Conservation (phyloP, 2,888 invertebrate genomes). For the Lepidocyrtinus sp. region DNA sequence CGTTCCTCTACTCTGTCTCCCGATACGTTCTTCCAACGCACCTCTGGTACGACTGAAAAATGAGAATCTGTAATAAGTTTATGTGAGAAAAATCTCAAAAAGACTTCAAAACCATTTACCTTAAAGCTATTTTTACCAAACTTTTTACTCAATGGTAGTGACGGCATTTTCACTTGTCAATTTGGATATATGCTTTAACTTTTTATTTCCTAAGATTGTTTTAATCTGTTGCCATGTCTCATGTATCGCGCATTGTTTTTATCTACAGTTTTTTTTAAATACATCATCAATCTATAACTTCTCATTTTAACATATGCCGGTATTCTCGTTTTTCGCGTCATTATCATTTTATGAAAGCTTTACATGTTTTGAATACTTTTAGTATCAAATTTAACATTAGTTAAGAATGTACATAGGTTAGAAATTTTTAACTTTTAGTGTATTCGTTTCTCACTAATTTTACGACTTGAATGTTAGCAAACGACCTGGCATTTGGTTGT, state of each 20-base stretch:
- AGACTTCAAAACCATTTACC: neutral
- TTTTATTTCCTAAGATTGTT: no score
- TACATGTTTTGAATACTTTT: constrained; percentile 23
- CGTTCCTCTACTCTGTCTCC: constrained; percentile 82
- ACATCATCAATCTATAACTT: no score
- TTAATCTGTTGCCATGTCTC: no score
- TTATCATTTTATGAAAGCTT: constrained; percentile 45
- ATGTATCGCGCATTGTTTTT: no score
- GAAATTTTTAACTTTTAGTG: neutral
- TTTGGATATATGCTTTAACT: no score
- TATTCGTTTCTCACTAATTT: neutral
- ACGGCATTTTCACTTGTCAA: neutral
- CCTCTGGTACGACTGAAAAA: constrained; percentile 67
- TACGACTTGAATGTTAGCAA: no score
- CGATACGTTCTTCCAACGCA: constrained; percentile 80
- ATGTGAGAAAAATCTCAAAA: neutral
- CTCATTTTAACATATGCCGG: no score
- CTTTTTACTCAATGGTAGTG: constrained; percentile 25
- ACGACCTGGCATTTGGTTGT: no score
- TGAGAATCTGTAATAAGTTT: neutral
- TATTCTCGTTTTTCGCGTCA: no score
- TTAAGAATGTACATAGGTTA: no score
- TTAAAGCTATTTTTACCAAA: constrained; percentile 9
- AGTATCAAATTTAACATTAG: no score
- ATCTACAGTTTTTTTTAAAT: no score